Evolutionary conservation across 2,113 vertebrate species (phyloP).

Genomic region (Atractosteus spatula): DNA sequence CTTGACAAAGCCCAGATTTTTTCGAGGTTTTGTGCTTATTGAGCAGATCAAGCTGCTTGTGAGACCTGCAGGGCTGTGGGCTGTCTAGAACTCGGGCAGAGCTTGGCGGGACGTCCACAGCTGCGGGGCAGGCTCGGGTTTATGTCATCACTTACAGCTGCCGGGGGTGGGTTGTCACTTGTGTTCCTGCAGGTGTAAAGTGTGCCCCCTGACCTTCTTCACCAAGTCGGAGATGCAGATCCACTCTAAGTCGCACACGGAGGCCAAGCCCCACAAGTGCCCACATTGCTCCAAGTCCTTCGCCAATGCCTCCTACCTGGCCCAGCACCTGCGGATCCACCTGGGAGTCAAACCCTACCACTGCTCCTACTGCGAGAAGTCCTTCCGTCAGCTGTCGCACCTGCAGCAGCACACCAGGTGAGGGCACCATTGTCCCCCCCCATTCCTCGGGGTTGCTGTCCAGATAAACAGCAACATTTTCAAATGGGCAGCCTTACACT

Average conservation of each 20-base stretch:
- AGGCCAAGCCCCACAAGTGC: slow-evolving; percentile 97
- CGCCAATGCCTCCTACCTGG: slow-evolving; percentile 90
- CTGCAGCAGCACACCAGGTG: slow-evolving; percentile 98
- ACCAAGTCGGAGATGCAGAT: slow-evolving; percentile 99
- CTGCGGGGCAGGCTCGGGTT: too few relatives aligned
- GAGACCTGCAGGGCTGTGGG: too few relatives aligned
- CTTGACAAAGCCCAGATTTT: too few relatives aligned
- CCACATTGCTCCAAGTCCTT: slow-evolving; percentile 97
- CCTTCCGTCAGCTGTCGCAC: slow-evolving; percentile 92
- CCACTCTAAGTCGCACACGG: slow-evolving; percentile 96
- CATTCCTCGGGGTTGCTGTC: neutral
- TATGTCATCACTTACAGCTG: too few relatives aligned
- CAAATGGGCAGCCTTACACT: neutral
- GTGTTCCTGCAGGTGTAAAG: slow-evolving; percentile 79
- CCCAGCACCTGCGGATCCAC: slow-evolving; percentile 97
- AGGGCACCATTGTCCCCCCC: neutral
- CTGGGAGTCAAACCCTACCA: slow-evolving; percentile 94
- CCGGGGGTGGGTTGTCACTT: too few relatives aligned
- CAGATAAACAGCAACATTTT: too few relatives aligned
- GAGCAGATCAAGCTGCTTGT: too few relatives aligned
- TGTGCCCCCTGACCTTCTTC: slow-evolving; percentile 96
- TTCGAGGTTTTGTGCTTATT: too few relatives aligned
- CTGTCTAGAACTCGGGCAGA: too few relatives aligned
- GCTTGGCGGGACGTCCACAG: too few relatives aligned
- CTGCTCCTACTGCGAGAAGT: slow-evolving; percentile 97